A percentile compares a stretch with the other conserved stretches of the same genome.
Conservation (phyloP, 1,140 invertebrate species). For the Calephelis virginiensis region DNA sequence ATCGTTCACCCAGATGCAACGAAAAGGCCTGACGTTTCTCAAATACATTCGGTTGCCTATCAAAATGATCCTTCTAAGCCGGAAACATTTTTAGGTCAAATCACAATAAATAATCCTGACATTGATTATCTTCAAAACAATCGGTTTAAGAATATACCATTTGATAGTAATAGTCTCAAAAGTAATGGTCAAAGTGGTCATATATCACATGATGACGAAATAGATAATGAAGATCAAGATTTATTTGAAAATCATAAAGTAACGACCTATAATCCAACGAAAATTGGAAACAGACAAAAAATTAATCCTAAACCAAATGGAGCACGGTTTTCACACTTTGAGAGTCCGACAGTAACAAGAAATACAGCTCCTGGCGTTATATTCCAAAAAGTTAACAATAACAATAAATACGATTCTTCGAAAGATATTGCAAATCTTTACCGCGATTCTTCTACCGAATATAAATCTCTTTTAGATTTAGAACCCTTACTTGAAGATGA, state of each 20-base stretch:
- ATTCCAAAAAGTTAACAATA: conserved; percentile 35
- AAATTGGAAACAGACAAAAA: conserved; percentile 54
- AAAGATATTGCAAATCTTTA: conserved; percentile 42
- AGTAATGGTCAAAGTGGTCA: conserved; percentile 67
- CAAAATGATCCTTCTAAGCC: conserved; percentile 79
- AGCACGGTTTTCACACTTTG: conserved; percentile 56
- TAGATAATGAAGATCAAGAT: conserved; percentile 72
- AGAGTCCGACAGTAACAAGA: conserved; percentile 45
- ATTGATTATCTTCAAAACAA: conserved; percentile 69
- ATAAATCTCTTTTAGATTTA: conserved; percentile 73
- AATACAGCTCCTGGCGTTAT: conserved; percentile 39
- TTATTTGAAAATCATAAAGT: conserved; percentile 70
- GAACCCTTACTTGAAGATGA: conserved; percentile 79
- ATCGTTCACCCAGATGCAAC: conserved; percentile 71
- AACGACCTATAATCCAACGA: conserved; percentile 73
- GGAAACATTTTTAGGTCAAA: conserved; percentile 80
- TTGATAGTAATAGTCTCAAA: conserved; percentile 69
- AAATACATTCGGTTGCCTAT: conserved; percentile 73
- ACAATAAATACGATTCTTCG: conserved; percentile 36
- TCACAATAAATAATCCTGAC: conserved; percentile 79
- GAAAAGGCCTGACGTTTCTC: conserved; percentile 64
- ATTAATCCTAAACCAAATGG: conserved; percentile 51
- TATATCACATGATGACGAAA: conserved; percentile 63
- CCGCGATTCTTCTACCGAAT: conserved; percentile 70
- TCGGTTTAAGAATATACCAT: conserved; percentile 68